A percentile compares a stretch with the other conserved stretches of the same genome.
These are phyloP conservation scores for Beris chalybata DNA, from an alignment of 2,888 invertebrate species.

Conservation along the genomic window DNA sequence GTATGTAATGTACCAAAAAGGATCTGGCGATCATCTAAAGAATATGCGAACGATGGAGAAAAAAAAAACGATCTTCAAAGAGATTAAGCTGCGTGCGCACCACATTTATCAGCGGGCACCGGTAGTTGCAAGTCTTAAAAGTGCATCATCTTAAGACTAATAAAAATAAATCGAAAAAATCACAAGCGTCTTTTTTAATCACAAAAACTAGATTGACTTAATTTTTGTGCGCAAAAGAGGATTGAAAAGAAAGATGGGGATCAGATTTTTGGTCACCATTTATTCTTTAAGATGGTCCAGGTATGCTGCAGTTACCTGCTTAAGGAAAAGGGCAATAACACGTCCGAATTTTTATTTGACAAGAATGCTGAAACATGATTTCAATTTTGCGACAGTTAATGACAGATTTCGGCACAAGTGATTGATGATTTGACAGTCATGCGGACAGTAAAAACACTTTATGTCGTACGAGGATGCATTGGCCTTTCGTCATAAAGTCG, in stretches of 20 bases:
- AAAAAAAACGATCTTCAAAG: conserved; percentile 22
- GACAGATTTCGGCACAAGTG: conserved; percentile 28
- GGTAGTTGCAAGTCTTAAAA: not conserved
- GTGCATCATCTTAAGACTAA: not conserved
- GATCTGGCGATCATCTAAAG: conserved; percentile 22
- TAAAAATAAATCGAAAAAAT: conserved; percentile 2
- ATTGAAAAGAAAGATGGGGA: conserved; percentile 17
- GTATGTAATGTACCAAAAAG: conserved; percentile 17
- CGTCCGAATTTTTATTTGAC: conserved; percentile 25
- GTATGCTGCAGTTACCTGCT: not conserved
- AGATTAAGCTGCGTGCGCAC: conserved; percentile 21
- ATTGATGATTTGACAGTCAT: conserved; percentile 30
- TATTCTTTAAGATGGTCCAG: not conserved
- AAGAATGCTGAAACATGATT: conserved; percentile 31
- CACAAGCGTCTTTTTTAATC: conserved; percentile 23
- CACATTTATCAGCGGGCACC: conserved; percentile 15
- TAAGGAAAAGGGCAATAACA: conserved; percentile 28
- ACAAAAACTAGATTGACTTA: conserved; percentile 34
- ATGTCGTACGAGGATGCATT: conserved; percentile 26
- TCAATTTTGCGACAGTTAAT: conserved; percentile 30
- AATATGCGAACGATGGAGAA: not conserved
- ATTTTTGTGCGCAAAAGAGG: conserved; percentile 3
- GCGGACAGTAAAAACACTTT: conserved; percentile 30
- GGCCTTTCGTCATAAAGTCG: conserved; percentile 26
- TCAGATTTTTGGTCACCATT: conserved; percentile 22